These are phyloP conservation scores for Orycteropus afer DNA, from an alignment of 2,113 vertebrate genomes.

Conservation along the genomic window DNA sequence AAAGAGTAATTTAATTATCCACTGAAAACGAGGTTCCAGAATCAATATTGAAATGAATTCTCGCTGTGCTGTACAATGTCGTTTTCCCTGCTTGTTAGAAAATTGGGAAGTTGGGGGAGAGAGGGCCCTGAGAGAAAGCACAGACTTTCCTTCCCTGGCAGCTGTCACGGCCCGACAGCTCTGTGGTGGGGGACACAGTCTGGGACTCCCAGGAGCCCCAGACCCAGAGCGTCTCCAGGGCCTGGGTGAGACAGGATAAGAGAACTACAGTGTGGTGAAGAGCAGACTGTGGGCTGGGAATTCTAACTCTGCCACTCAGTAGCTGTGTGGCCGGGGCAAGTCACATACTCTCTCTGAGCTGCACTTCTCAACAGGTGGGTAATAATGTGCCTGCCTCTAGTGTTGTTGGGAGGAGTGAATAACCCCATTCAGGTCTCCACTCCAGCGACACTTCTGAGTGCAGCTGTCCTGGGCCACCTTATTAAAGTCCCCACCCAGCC, in stretches of 20 bases:
- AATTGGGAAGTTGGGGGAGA: accelerated
- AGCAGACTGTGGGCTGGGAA: not conserved
- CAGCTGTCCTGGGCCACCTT: not conserved
- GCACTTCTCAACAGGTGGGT: not conserved
- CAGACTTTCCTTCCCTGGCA: not conserved
- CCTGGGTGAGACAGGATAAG: accelerated
- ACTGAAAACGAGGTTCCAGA: not conserved
- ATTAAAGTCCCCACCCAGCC: too few species aligned
- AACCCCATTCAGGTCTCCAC: too few species aligned
- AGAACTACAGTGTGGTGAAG: too few species aligned
- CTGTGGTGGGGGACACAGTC: not conserved
- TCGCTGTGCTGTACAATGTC: accelerated
- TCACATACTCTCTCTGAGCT: not conserved
- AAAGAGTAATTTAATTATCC: constrained; percentile 41
- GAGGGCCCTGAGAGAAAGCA: accelerated
- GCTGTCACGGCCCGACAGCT: not conserved
- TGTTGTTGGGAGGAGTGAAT: not conserved
- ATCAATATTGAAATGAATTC: constrained; percentile 1
- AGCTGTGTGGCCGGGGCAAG: not conserved
- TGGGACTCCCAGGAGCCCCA: not conserved
- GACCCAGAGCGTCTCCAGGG: accelerated
- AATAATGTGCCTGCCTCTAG: not conserved
- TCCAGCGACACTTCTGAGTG: not conserved
- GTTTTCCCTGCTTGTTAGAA: not conserved
- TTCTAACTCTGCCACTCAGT: too few species aligned